phyloP scores from a whole-genome alignment of 2,888 invertebrate species.

The Gisinianus flammeolus region DNA sequence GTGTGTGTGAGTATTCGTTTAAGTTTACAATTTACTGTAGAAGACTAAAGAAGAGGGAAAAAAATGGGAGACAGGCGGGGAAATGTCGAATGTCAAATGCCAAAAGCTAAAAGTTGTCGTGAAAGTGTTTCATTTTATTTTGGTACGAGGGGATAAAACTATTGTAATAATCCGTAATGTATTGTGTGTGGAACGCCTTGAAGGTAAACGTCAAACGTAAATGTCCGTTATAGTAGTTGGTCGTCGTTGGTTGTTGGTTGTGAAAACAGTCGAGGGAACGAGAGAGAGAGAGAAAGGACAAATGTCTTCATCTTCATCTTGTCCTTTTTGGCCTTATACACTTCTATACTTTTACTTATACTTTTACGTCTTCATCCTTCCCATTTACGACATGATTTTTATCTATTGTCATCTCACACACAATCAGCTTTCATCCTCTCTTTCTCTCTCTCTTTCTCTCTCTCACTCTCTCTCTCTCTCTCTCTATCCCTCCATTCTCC shows the following conservation, averaged over 20 bases:
- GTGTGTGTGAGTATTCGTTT: too few species aligned
- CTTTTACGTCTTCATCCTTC: background rate
- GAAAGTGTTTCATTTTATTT: background rate
- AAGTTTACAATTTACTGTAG: too few species aligned
- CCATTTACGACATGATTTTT: background rate
- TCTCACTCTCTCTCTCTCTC: too few species aligned
- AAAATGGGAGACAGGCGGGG: background rate
- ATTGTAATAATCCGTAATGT: background rate
- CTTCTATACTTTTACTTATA: background rate
- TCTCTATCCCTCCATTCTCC: too few species aligned
- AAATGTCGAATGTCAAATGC: background rate
- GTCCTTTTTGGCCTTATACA: background rate
- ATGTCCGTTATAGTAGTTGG: background rate
- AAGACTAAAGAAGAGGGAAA: background rate
- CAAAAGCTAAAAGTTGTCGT: background rate
- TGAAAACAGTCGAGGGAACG: background rate
- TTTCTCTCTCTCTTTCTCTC: too few species aligned
- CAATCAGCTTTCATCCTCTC: background rate
- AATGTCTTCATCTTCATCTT: background rate
- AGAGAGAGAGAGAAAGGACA: background rate
- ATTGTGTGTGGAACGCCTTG: background rate
- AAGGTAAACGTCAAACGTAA: background rate
- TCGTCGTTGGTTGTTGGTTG: too few species aligned
- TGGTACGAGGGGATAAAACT: background rate
- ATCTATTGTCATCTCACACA: background rate